A percentile compares a stretch with the other conserved stretches of the same genome.
Evolutionary conservation across 2,113 vertebrate species (phyloP).

Genomic region (Heliornis fulica): DNA sequence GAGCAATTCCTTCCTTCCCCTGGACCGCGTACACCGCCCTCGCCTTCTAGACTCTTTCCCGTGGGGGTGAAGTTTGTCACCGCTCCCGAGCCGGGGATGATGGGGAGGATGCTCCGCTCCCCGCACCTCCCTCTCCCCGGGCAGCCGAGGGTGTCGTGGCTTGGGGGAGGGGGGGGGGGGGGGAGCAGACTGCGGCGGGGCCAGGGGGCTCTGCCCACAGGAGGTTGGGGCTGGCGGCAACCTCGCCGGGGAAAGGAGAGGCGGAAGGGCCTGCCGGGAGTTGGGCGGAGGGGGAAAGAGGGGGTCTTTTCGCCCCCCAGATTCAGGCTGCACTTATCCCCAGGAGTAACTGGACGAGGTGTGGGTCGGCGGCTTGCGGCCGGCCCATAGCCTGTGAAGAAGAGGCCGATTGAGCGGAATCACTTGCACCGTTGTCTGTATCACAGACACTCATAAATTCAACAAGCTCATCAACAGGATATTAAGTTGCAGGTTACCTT

Average conservation of each 20-base stretch:
- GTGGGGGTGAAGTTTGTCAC: background rate
- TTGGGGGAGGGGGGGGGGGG: too few species aligned
- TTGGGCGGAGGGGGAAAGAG: background rate
- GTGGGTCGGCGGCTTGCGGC: background rate
- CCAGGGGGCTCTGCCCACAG: background rate
- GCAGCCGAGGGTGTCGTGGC: background rate
- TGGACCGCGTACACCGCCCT: background rate
- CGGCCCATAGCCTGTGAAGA: background rate
- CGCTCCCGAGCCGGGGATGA: background rate
- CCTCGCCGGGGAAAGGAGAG: background rate
- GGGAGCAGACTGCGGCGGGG: background rate
- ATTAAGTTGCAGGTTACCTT: conserved; percentile 83
- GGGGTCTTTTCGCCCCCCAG: too few species aligned
- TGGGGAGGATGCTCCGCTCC: background rate
- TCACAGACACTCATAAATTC: conserved; percentile 76
- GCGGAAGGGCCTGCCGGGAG: background rate
- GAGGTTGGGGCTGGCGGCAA: background rate
- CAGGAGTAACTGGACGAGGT: background rate
- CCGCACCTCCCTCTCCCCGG: background rate
- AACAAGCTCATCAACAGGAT: conserved; percentile 89
- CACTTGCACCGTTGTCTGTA: conserved; percentile 44
- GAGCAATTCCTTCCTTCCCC: background rate
- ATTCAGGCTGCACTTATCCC: background rate
- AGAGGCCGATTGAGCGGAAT: background rate
- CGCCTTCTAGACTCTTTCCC: background rate